Percentiles rank a stretch among this genome's conserved stretches.
Evolutionary conservation across 2,113 vertebrate genomes (phyloP).

Genomic region (Rhizomys pruinosus): DNA sequence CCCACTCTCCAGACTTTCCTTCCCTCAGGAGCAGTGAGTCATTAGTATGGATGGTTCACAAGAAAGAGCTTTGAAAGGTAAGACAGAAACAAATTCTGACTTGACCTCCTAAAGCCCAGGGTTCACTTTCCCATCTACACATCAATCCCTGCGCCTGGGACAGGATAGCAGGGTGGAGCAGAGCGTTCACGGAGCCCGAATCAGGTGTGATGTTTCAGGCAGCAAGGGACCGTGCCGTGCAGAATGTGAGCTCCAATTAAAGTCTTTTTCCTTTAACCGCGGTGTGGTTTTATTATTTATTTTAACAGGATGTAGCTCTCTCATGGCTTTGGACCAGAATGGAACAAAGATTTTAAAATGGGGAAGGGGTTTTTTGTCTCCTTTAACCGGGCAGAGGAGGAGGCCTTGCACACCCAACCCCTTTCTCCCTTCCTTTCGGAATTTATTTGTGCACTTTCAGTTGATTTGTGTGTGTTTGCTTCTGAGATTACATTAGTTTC

Average conservation of each 20-base stretch:
- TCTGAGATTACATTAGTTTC: background rate
- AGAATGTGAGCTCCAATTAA: background rate
- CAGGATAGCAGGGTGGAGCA: background rate
- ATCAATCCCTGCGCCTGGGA: conserved; percentile 1
- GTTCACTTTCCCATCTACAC: background rate
- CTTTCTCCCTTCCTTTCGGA: background rate
- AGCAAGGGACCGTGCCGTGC: background rate
- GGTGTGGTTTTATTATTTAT: background rate
- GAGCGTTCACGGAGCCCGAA: conserved; percentile 35
- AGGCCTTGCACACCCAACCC: too few relatives aligned
- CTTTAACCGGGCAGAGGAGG: too few relatives aligned
- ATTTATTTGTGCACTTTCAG: background rate
- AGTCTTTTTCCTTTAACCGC: conserved; percentile 6
- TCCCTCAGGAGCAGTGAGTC: background rate
- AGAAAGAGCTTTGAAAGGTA: conserved; percentile 64
- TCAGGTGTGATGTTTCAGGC: conserved; percentile 24
- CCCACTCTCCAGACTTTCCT: background rate
- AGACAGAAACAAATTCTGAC: conserved; percentile 60
- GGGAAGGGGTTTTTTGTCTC: too few relatives aligned
- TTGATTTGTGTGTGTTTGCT: background rate
- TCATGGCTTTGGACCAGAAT: background rate
- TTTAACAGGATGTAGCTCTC: background rate
- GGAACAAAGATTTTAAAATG: background rate
- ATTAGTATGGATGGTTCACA: conserved; percentile 22
- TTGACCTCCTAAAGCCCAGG: conserved; percentile 17